Conservation (phyloP, 2,113 vertebrate species). For the Pollachius pollachius region DNA sequence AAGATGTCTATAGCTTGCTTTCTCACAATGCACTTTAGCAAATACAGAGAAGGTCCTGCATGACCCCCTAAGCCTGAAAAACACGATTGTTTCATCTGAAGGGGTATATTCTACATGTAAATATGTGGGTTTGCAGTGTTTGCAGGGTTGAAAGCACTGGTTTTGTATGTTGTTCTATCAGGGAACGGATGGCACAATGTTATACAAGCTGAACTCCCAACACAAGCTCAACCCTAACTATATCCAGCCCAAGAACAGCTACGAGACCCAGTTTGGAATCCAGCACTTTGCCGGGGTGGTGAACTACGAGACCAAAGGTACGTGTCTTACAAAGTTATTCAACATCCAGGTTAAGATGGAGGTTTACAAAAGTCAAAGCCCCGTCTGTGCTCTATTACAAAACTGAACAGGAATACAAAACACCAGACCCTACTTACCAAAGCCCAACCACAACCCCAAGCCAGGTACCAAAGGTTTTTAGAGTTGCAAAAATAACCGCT, state of each 20-base stretch:
- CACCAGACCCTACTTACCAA: too few species aligned
- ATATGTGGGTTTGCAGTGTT: not conserved
- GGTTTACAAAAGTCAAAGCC: too few species aligned
- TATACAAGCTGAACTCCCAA: conserved; percentile 94
- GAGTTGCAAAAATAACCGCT: too few species aligned
- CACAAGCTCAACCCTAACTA: conserved; percentile 95
- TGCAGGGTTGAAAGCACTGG: not conserved
- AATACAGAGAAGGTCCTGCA: too few species aligned
- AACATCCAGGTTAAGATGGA: too few species aligned
- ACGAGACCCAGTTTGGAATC: conserved; percentile 94
- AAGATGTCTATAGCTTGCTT: too few species aligned
- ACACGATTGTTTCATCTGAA: not conserved
- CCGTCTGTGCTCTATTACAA: too few species aligned
- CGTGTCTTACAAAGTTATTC: not conserved
- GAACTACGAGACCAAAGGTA: conserved; percentile 92
- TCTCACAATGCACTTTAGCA: too few species aligned
- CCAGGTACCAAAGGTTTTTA: too few species aligned
- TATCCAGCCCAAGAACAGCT: conserved; percentile 90
- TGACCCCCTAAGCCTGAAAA: not conserved
- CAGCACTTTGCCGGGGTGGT: conserved; percentile 97
- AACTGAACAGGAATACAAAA: too few species aligned
- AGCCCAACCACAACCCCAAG: too few species aligned
- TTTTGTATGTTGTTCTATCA: conserved; percentile 41
- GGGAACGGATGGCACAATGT: conserved; percentile 95
- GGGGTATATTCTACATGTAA: not conserved